These are phyloP conservation scores for Dendrocopos noguchii DNA, from an alignment of 2,113 vertebrate genomes.

Conservation along the genomic window DNA sequence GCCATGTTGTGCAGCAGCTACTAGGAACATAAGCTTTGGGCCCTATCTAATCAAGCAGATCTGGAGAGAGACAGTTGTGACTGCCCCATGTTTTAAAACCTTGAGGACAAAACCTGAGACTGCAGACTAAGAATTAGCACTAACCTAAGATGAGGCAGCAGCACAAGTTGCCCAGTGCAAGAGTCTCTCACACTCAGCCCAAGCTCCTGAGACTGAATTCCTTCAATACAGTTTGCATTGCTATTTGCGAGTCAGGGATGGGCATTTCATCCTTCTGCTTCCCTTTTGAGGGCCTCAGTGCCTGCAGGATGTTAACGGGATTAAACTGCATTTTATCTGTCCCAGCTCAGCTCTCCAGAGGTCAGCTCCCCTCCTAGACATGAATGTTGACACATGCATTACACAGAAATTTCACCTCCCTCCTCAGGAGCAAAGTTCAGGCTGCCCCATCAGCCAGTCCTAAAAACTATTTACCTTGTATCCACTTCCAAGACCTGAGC, in stretches of 20 bases:
- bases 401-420: not conserved
- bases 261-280: not conserved
- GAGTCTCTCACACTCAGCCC: not conserved
- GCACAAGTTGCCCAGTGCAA: not conserved
- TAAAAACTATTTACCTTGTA: constrained; percentile 16
- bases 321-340: constrained; percentile 22
- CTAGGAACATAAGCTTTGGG: not conserved
- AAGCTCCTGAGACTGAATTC: not conserved
- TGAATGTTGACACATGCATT: constrained; percentile 18
- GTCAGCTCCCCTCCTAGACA: not conserved
- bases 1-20: not conserved
- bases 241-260: not conserved
- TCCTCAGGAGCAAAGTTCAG: constrained; percentile 45
- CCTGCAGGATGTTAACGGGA: constrained; percentile 3
- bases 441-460: not conserved
- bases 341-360: not conserved
- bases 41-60: not conserved
- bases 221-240: not conserved
- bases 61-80: fast-evolving
- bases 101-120: not conserved
- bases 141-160: not conserved
- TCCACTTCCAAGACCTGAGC: not conserved
- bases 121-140: not conserved
- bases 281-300: not conserved
- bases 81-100: not conserved